phyloP scores from a whole-genome alignment of 1,140 invertebrate species.

The Calosoma granatense region DNA sequence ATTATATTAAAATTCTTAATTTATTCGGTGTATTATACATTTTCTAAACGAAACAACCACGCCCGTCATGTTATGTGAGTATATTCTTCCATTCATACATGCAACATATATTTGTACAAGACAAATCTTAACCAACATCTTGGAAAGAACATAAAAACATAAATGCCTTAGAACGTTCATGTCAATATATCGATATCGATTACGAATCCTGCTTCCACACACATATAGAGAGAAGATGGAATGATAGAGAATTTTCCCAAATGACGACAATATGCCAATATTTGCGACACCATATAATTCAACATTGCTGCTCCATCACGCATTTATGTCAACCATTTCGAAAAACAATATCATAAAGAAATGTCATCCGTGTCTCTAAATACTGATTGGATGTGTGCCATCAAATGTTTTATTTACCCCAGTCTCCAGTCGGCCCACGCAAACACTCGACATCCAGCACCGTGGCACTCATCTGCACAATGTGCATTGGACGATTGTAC shows the following conservation, averaged over 20 bases:
- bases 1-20: too few species aligned
- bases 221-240: too few species aligned
- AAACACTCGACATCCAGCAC: neutral
- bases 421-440: neutral
- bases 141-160: too few species aligned
- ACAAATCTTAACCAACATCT: too few species aligned
- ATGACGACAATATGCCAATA: slow-evolving; percentile 12
- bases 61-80: too few species aligned
- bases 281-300: slow-evolving; percentile 12
- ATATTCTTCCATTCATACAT: too few species aligned
- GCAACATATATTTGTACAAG: too few species aligned
- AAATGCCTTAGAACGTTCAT: too few species aligned
- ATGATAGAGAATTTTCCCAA: neutral
- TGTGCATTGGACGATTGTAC: slow-evolving; percentile 16
- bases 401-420: slow-evolving; percentile 28
- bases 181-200: too few species aligned
- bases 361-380: slow-evolving; percentile 25
- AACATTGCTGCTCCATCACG: neutral
- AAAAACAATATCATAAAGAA: slow-evolving; percentile 20
- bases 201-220: too few species aligned
- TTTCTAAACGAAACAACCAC: too few species aligned
- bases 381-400: slow-evolving; percentile 28
- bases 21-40: too few species aligned
- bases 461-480: slow-evolving; percentile 16
- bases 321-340: slow-evolving; percentile 15